Base-by-base conservation (phyloP, 2,888 invertebrate genomes). In the Tenthredo amoena region DNA sequence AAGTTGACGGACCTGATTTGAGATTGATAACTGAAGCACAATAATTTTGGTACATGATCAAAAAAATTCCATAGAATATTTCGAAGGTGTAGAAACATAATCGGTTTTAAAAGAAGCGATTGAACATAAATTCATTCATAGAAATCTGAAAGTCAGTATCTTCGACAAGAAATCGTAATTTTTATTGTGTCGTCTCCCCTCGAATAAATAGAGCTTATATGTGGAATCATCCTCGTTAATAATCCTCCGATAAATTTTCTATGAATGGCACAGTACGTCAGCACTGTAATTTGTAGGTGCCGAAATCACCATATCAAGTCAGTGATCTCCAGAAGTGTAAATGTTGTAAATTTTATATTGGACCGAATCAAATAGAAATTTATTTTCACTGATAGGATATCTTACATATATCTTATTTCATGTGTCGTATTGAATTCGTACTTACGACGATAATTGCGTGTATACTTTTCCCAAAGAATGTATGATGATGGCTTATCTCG, bases 401-500 rank as follows among this genome's bases (percentile, higher is more conserved):
- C 74, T 74, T 43, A 74, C 47, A 74, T 74, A 74, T 74, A 74
- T 74, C 21, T 40, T 15, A 40, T 43, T 74, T 72, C 37, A 72
- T 72, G 7, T 31, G 26, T 9, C 21, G 74, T 43, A 21, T 12
- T 21, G 10, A 43, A 40, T 26, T 43, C 26, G 43, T 21, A 43
- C 9, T 40, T 1, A 34, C 5, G 34, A 68, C 34, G 34, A 31
- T 31, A 4, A 68, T 68, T 34, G 18, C 1, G 12, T 31, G 18
- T 34, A 34, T 68, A 68, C 68, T 68, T 68, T 68, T 3, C 18
- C 34, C 68, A 34, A 26, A 31, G 26, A 6, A 68, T 34, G 34
- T 34, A 34, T n/a, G n/a, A 68, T 12, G 18, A 18, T 34, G 18
- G 10, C 18, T 31, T 34, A 68, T 68, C 34, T 18, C 68, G 34